Evolutionary conservation across 2,888 invertebrate species (phyloP).

Genomic region (Pseudeuparius sepicola): DNA sequence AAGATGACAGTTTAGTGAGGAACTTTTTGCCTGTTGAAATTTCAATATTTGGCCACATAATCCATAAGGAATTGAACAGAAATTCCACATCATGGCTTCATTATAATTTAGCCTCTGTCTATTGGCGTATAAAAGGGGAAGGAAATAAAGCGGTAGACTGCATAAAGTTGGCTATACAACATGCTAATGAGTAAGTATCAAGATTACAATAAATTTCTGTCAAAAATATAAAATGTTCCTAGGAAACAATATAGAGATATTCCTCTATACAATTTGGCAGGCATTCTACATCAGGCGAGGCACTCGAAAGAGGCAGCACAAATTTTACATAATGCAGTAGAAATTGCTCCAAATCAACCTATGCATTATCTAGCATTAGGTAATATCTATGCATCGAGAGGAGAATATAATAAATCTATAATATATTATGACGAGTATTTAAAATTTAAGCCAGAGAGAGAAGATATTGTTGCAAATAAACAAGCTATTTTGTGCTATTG

Average conservation of each 20-base stretch:
- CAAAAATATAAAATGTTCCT: no score
- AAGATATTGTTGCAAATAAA: constrained; percentile 50
- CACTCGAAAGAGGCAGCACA: constrained; percentile 62
- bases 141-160: constrained; percentile 73
- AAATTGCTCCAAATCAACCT: constrained; percentile 53
- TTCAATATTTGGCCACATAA: constrained; percentile 50
- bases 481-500: constrained; percentile 59
- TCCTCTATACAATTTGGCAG: constrained; percentile 62
- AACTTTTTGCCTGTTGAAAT: constrained; percentile 37
- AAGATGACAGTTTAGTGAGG: constrained; percentile 42
- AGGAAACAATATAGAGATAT: constrained; percentile 62
- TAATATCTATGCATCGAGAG: constrained; percentile 59
- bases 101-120: constrained; percentile 68
- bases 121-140: constrained; percentile 67
- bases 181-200: constrained; percentile 58
- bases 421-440: constrained; percentile 57
- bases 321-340: constrained; percentile 61
- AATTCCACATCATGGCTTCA: constrained; percentile 71
- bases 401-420: constrained; percentile 62
- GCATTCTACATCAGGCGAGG: constrained; percentile 58
- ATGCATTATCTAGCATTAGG: constrained; percentile 59
- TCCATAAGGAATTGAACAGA: constrained; percentile 49
- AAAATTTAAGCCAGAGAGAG: constrained; percentile 51
- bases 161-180: constrained; percentile 62
- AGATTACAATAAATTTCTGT: constrained; percentile 6